A percentile compares a stretch with the other conserved stretches of the same genome.
Evolutionary conservation across 1,140 invertebrate genomes (phyloP).

Genomic region (Sipha flava): DNA sequence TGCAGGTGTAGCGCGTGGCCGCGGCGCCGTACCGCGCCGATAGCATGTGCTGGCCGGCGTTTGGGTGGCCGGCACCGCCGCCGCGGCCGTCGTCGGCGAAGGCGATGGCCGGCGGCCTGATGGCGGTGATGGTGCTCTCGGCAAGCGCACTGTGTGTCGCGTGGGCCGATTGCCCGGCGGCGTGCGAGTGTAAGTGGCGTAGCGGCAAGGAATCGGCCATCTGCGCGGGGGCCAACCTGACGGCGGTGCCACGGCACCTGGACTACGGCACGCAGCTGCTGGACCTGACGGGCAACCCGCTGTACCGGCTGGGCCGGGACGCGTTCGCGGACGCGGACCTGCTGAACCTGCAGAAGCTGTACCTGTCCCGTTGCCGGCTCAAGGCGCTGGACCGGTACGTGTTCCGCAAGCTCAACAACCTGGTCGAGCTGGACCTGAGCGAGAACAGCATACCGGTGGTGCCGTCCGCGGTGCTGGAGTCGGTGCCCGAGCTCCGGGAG

Average conservation of each 20-base stretch:
- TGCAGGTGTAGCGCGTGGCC: neutral
- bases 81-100: neutral
- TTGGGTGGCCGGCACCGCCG: too few species aligned
- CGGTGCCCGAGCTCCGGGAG: slow-evolving; percentile 64
- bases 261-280: slow-evolving; percentile 68
- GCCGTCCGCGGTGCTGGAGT: slow-evolving; percentile 60
- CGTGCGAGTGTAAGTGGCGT: slow-evolving; percentile 79
- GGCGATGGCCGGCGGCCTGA: neutral
- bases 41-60: too few species aligned
- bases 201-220: slow-evolving; percentile 72
- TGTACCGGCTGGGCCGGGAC: slow-evolving; percentile 56
- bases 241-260: slow-evolving; percentile 56
- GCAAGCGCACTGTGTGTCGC: neutral
- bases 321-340: slow-evolving; percentile 62
- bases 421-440: slow-evolving; percentile 70
- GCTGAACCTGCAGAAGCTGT: slow-evolving; percentile 69
- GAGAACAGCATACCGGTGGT: slow-evolving; percentile 58
- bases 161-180: slow-evolving; percentile 51
- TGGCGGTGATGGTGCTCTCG: neutral
- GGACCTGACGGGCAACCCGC: slow-evolving; percentile 62
- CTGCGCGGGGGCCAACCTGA: slow-evolving; percentile 62
- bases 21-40: neutral
- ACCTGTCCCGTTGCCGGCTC: slow-evolving; percentile 56
- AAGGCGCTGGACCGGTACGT: slow-evolving; percentile 54
- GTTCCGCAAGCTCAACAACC: slow-evolving; percentile 60